Conservation (phyloP, 2,113 vertebrate species). For the Pantherophis guttatus region DNA sequence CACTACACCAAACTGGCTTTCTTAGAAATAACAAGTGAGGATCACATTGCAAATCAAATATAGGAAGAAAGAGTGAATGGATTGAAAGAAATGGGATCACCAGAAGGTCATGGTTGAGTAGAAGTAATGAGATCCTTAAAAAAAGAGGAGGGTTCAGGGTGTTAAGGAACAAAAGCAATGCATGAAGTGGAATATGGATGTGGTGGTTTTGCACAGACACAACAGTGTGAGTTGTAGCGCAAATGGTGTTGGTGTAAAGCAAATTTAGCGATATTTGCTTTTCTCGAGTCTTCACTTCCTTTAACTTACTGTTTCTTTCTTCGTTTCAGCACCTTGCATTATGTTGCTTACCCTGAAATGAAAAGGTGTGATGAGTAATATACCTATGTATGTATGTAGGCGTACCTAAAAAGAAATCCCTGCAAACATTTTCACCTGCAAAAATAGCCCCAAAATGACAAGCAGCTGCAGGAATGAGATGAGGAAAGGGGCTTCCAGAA, state of each 20-base stretch:
- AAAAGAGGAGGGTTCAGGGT: neutral
- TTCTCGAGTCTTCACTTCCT: neutral
- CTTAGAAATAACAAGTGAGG: neutral
- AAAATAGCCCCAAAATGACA: neutral
- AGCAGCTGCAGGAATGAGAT: neutral
- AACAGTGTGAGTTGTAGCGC: neutral
- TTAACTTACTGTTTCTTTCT: neutral
- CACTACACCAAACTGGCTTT: neutral
- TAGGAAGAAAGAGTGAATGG: neutral
- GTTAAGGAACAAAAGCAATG: neutral
- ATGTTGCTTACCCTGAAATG: neutral
- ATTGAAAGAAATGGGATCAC: neutral
- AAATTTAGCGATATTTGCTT: neutral
- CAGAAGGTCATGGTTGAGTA: neutral
- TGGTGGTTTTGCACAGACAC: neutral
- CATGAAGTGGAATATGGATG: neutral
- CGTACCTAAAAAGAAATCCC: neutral
- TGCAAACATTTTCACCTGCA: neutral
- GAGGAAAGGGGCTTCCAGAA: neutral
- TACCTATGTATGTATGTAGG: neutral
- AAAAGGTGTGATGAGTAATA: neutral
- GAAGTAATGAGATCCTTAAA: neutral
- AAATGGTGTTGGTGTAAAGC: neutral
- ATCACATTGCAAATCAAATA: neutral
- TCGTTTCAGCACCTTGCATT: neutral